phyloP scores from a whole-genome alignment of 1,140 invertebrate species.

The Saccostrea cuccullata region DNA sequence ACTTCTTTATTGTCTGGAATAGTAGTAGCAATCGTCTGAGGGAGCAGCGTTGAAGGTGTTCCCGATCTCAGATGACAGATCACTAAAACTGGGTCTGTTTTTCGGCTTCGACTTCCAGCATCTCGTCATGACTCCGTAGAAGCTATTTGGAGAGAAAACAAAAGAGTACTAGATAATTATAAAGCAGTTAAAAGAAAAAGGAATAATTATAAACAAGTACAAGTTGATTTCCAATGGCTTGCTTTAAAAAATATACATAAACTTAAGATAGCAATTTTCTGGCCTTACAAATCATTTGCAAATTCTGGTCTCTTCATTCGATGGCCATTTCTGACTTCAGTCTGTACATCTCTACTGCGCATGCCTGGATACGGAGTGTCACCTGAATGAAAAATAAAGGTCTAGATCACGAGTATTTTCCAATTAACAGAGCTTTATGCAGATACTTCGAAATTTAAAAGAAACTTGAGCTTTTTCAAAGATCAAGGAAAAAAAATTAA shows the following conservation, averaged over 20 bases:
- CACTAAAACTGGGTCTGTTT: constrained; percentile 7
- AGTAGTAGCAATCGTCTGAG: constrained; percentile 20
- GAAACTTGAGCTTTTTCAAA: too few relatives aligned
- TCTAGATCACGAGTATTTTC: too few relatives aligned
- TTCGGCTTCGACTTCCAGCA: constrained; percentile 17
- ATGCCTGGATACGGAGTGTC: constrained; percentile 89
- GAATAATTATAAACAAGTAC: not conserved
- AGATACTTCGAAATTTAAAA: too few relatives aligned
- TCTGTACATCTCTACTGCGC: constrained; percentile 86
- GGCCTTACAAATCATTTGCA: constrained; percentile 63
- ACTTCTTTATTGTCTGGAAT: not conserved
- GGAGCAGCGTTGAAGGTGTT: not conserved
- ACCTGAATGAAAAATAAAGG: constrained; percentile 65
- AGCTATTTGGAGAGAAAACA: not conserved
- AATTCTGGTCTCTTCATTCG: constrained; percentile 64
- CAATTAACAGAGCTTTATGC: too few relatives aligned
- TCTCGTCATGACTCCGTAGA: not conserved
- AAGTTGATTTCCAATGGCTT: not conserved
- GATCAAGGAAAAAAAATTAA: too few relatives aligned
- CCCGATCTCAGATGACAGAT: not conserved
- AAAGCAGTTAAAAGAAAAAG: too few relatives aligned
- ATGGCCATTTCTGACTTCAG: constrained; percentile 68
- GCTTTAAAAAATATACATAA: not conserved
- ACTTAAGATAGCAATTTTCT: too few relatives aligned
- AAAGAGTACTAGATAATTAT: too few relatives aligned